Percentiles rank a stretch among this genome's conserved stretches.
phyloP scores from a whole-genome alignment of 2,113 vertebrate genomes.

The Alces alces region DNA sequence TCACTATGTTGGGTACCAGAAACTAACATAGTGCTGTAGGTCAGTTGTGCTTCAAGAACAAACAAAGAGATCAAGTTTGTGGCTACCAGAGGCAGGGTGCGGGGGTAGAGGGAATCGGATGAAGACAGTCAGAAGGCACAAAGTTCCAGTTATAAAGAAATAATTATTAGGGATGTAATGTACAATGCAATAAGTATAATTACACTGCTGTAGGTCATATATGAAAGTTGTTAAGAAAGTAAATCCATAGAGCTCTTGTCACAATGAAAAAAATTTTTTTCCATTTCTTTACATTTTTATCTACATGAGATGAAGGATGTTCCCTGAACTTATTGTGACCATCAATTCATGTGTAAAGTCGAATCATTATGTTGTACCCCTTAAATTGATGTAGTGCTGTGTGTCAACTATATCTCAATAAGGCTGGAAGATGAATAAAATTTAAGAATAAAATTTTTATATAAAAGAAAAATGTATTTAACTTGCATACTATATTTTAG shows the following conservation, averaged over 20 bases:
- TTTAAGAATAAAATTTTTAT: background rate
- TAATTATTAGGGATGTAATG: background rate
- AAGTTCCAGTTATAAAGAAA: background rate
- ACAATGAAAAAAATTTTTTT: background rate
- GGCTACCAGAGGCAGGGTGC: background rate
- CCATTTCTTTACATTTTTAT: background rate
- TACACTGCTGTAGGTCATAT: background rate
- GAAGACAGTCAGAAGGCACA: background rate
- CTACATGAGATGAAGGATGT: background rate
- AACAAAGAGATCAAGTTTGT: background rate
- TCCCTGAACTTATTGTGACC: background rate
- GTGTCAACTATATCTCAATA: background rate
- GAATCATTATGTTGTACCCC: background rate
- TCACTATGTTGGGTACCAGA: background rate
- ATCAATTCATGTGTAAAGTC: background rate
- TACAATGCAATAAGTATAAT: background rate
- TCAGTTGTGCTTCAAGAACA: background rate
- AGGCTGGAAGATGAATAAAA: background rate
- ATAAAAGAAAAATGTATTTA: background rate
- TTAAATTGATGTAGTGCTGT: background rate
- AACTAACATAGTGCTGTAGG: background rate
- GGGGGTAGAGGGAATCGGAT: background rate
- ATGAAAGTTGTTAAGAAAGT: background rate
- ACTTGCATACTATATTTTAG: constrained; percentile 14
- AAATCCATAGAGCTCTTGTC: background rate